These are phyloP conservation scores for Drosophila auraria DNA, from an alignment of 1,140 invertebrate species.

Conservation along the genomic window DNA sequence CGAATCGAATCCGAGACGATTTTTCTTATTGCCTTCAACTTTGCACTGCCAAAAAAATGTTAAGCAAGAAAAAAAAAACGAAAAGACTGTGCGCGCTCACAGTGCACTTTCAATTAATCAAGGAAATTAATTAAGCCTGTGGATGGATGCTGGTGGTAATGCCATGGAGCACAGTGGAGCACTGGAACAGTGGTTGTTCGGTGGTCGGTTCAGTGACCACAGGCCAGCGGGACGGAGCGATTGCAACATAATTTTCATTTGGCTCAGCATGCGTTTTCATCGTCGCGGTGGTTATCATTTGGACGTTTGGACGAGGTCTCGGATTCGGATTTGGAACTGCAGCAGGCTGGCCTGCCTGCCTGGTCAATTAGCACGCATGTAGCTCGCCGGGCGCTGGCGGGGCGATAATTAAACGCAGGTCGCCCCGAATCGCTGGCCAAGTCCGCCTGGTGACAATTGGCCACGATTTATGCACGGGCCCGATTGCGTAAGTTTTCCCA, in stretches of 20 bases:
- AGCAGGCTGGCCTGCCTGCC: slow-evolving; percentile 12
- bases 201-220: slow-evolving; percentile 59
- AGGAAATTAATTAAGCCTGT: slow-evolving; percentile 79
- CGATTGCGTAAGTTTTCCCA: slow-evolving; percentile 73
- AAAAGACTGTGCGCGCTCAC: slow-evolving; percentile 25
- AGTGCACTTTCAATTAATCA: slow-evolving; percentile 82
- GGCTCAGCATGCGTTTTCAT: slow-evolving; percentile 80
- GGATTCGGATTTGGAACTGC: slow-evolving; percentile 18
- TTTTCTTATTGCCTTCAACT: slow-evolving; percentile 76
- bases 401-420: slow-evolving; percentile 73
- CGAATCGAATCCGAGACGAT: slow-evolving; percentile 61
- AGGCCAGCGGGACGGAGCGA: slow-evolving; percentile 46
- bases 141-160: slow-evolving; percentile 42
- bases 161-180: slow-evolving; percentile 13
- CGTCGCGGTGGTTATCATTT: slow-evolving; percentile 81
- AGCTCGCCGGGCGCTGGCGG: slow-evolving; percentile 60
- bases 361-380: slow-evolving; percentile 82
- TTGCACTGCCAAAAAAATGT: slow-evolving; percentile 63
- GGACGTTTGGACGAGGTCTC: slow-evolving; percentile 53
- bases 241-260: slow-evolving; percentile 81
- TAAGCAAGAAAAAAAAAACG: neutral
- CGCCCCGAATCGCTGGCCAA: slow-evolving; percentile 35
- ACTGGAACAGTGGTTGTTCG: slow-evolving; percentile 27
- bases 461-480: slow-evolving; percentile 67
- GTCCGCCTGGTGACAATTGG: slow-evolving; percentile 71